Evolutionary conservation across 2,888 invertebrate genomes (phyloP).

Genomic region (Criorhina ranunculi): DNA sequence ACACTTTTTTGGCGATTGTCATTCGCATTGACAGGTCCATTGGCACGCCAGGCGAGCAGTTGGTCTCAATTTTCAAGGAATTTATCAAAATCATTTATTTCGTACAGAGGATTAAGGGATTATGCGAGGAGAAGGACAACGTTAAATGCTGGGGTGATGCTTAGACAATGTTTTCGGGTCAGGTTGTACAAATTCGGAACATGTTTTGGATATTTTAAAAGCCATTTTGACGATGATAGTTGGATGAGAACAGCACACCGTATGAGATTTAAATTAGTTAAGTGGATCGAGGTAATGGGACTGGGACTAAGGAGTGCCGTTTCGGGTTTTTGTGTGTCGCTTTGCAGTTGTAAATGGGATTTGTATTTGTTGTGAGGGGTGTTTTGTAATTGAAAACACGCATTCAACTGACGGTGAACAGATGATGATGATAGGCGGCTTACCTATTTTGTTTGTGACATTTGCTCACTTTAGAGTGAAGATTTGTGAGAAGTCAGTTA

Average conservation of each 20-base stretch:
- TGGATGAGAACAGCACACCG: constrained; percentile 54
- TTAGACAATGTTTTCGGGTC: constrained; percentile 74
- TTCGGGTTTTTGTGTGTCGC: constrained; percentile 58
- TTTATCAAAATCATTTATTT: constrained; percentile 71
- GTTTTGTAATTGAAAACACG: constrained; percentile 73
- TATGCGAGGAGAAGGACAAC: constrained; percentile 44
- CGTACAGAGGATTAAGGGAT: constrained; percentile 73
- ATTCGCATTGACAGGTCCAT: constrained; percentile 75
- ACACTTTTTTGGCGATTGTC: constrained; percentile 72
- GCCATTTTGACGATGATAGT: constrained; percentile 65
- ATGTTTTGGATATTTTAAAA: constrained; percentile 76
- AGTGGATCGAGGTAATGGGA: constrained; percentile 73
- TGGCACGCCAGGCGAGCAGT: constrained; percentile 61
- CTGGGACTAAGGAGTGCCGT: constrained; percentile 35
- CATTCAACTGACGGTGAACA: constrained; percentile 49
- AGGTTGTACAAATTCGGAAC: constrained; percentile 76
- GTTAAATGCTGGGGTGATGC: constrained; percentile 64
- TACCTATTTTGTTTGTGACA: background rate
- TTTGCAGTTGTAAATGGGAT: constrained; percentile 72
- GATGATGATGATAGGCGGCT: constrained; percentile 39
- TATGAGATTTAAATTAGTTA: constrained; percentile 76
- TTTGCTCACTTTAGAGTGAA: background rate
- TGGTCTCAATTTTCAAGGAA: constrained; percentile 74
- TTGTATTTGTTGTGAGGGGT: constrained; percentile 62
- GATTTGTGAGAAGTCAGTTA: no score